Evolutionary conservation across 2,888 invertebrate genomes (phyloP), one percentile per base, ranked within the genome.

Genomic region (Gerris lacustris): DNA sequence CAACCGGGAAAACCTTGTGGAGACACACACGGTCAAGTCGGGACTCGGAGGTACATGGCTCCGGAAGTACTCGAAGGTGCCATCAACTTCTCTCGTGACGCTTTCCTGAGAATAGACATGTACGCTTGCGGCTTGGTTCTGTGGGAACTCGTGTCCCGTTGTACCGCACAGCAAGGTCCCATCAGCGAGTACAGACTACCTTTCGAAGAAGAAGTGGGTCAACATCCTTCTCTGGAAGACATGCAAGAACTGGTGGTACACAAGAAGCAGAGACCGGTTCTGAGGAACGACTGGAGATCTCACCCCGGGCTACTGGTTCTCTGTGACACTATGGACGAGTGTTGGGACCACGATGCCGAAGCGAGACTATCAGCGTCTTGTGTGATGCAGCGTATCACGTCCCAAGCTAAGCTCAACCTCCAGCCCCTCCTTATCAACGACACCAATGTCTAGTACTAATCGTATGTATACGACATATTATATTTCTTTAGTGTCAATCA

Each of bases 341-440:
- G 96, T 80, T 98, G 97, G 97, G 97, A 98, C 84, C 94, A 96
- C 80, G 97, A 98, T 82, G 94, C 96, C 0, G 97, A 98, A 80
- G 97, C 97, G 0, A 86, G 97, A 17, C 85, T 97, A 6, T 95
- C 96, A 0, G 95, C 97, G 0, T 92, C 95, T 2, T 97, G 97
- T 81, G 95, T 98, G 44, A 90, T 94, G 82, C 96, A 97, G 82
- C 75, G 78, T 72, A 76, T 78, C 17, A 70, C 75, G 6, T 75
- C 74, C 44, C 76, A 77, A 62, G 66, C 76, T 15, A 73, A 75
- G 66, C 73, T 74, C 6, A 73, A 73, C 18, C 64, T 73, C 15
- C 72, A 72, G 43, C 73, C 72, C 6, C 67, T 72, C 45, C 69
- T 73, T 44, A 74, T 74, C 44, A 73, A 72, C 45, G 74, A 73